A percentile compares a stretch with the other conserved stretches of the same genome.
Conservation (phyloP, 2,888 invertebrate genomes). For the Troglohyphantes excavatus region DNA sequence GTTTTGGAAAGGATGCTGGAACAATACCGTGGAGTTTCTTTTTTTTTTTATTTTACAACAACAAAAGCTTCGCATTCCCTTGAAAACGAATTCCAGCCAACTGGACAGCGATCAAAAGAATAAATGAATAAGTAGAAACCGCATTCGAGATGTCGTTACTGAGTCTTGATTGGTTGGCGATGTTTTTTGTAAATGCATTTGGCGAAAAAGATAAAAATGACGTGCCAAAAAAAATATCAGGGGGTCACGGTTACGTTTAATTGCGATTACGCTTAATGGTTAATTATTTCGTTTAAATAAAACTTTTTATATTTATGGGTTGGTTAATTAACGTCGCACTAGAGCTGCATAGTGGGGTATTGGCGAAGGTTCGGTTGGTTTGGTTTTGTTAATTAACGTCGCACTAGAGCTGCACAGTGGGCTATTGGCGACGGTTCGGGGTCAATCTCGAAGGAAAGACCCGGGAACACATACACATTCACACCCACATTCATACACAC, state of each 20-base stretch:
- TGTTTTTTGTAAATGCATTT: constrained; percentile 19
- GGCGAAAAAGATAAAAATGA: too few relatives aligned
- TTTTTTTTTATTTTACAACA: constrained; percentile 68
- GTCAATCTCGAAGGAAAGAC: too few relatives aligned
- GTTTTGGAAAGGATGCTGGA: constrained; percentile 61
- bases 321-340: too few relatives aligned
- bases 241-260: constrained; percentile 11
- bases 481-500: too few relatives aligned
- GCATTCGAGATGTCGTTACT: constrained; percentile 61
- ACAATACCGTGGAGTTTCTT: constrained; percentile 63
- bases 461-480: too few relatives aligned
- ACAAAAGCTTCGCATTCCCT: constrained; percentile 68
- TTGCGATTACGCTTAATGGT: not conserved
- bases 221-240: not conserved
- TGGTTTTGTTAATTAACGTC: too few relatives aligned
- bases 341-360: too few relatives aligned
- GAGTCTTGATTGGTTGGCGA: constrained; percentile 61
- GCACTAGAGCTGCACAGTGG: too few relatives aligned
- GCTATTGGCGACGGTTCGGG: too few relatives aligned
- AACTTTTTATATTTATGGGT: too few relatives aligned
- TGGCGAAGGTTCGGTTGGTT: too few relatives aligned
- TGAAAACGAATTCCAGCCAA: constrained; percentile 66
- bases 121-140: constrained; percentile 31
- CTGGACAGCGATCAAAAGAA: constrained; percentile 25
- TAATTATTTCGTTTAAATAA: too few relatives aligned